These are phyloP conservation scores for Orius laevigatus DNA, from an alignment of 1,140 invertebrate genomes.

Conservation along the genomic window DNA sequence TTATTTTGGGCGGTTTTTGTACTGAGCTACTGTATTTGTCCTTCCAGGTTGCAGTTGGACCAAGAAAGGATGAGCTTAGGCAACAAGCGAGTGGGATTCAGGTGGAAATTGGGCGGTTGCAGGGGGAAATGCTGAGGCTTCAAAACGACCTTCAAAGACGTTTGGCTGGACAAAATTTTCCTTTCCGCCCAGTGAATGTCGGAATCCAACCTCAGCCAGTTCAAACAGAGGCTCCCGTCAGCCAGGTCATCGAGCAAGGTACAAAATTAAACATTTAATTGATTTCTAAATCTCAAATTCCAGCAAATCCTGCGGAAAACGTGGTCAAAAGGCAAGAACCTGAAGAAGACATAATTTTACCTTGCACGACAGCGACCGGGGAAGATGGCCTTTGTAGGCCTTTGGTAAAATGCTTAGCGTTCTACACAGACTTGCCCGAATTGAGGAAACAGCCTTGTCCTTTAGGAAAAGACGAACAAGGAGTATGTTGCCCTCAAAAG, in stretches of 20 bases:
- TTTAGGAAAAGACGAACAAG: conserved; percentile 24
- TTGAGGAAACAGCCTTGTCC: conserved; percentile 28
- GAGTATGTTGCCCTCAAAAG: conserved; percentile 29
- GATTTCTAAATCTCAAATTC: too few species aligned
- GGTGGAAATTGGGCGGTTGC: conserved; percentile 17
- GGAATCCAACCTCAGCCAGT: neutral
- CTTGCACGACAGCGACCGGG: conserved; percentile 20
- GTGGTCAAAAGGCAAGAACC: neutral
- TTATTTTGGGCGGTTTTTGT: too few species aligned
- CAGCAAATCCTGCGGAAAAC: too few species aligned
- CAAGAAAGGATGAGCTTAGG: conserved; percentile 7
- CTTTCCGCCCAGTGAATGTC: neutral
- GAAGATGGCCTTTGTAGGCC: conserved; percentile 27
- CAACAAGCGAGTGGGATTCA: conserved; percentile 14
- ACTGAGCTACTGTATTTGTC: too few species aligned
- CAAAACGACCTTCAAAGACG: conserved; percentile 22
- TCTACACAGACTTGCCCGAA: conserved; percentile 30
- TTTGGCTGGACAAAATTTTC: conserved; percentile 13
- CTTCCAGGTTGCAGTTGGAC: conserved; percentile 5
- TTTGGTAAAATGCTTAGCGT: conserved; percentile 29
- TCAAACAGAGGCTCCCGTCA: conserved; percentile 1
- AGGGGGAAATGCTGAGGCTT: conserved; percentile 14
- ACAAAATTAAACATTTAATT: too few species aligned
- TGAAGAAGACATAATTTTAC: conserved; percentile 5
- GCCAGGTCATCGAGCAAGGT: too few species aligned